A percentile compares a stretch with the other conserved stretches of the same genome.
Conservation (phyloP, 30 jellyfish, hydroid and myxozoan species). For the Cassiopea andromeda region DNA sequence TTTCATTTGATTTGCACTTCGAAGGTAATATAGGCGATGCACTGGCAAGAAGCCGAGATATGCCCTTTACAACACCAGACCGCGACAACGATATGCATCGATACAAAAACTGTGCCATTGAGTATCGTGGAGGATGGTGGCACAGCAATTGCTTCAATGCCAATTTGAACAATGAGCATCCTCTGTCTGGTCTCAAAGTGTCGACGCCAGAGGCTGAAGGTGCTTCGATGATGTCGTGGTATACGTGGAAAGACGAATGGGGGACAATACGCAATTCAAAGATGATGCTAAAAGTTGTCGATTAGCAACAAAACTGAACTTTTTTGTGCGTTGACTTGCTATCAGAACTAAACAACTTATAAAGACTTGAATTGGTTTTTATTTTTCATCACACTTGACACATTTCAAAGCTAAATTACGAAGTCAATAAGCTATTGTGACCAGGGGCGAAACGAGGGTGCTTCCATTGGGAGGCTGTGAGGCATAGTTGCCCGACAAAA, state of each 20-base stretch:
- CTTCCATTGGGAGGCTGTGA: too few relatives aligned
- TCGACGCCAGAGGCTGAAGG: constrained; percentile 46
- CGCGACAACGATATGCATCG: constrained; percentile 32
- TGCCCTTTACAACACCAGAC: constrained; percentile 56
- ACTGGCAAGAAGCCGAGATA: constrained; percentile 16
- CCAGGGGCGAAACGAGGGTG: too few relatives aligned
- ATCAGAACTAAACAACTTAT: too few relatives aligned
- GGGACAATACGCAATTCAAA: constrained; percentile 34
- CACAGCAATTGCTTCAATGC: constrained; percentile 20
- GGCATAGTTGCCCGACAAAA: too few relatives aligned
- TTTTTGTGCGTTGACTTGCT: not conserved
- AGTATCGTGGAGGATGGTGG: constrained; percentile 67
- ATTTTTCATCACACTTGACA: too few relatives aligned
- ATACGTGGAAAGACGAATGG: not conserved
- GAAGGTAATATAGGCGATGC: constrained; percentile 58
- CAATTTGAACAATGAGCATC: constrained; percentile 47
- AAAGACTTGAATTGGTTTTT: too few relatives aligned
- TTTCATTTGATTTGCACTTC: constrained; percentile 12
- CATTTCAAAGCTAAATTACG: too few relatives aligned
- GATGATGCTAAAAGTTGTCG: constrained; percentile 52
- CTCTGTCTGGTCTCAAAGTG: not conserved
- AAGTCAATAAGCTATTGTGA: too few relatives aligned
- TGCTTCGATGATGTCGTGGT: constrained; percentile 62
- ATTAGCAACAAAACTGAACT: not conserved
- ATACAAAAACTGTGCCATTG: constrained; percentile 15